Evolutionary conservation across 2,113 vertebrate genomes (phyloP).

Genomic region (Ceratotherium simum): DNA sequence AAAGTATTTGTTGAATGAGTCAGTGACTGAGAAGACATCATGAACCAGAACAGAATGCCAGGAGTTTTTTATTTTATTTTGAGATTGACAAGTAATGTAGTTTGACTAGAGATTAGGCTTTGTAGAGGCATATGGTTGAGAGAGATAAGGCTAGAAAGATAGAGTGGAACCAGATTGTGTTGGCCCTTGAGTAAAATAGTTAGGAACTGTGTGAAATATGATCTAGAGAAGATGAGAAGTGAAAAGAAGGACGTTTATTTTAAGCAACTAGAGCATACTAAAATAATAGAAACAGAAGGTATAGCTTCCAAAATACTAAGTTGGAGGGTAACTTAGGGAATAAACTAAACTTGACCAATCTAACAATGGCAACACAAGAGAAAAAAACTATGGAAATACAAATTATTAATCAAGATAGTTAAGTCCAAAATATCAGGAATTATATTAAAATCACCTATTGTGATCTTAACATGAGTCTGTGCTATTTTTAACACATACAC

Average conservation of each 20-base stretch:
- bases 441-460: neutral
- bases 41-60: constrained; percentile 15
- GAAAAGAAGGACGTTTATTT: constrained; percentile 12
- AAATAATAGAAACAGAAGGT: neutral
- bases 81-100: neutral
- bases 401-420: constrained; percentile 10
- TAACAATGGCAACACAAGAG: neutral
- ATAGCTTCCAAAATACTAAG: constrained; percentile 27
- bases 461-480: neutral
- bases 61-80: constrained; percentile 46
- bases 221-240: constrained; percentile 17
- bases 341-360: constrained; percentile 24
- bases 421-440: constrained; percentile 1
- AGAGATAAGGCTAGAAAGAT: neutral
- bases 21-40: neutral
- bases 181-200: neutral
- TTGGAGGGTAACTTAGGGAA: neutral
- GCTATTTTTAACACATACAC: constrained; percentile 38
- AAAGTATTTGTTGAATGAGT: neutral
- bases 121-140: neutral
- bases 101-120: neutral
- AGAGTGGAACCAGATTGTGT: neutral
- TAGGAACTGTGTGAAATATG: constrained; percentile 12
- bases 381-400: neutral
- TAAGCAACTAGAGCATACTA: neutral